Evolutionary conservation across 37 sponge, comb jelly and placozoan genomes (phyloP).

Genomic region (Haliclona indistincta): DNA sequence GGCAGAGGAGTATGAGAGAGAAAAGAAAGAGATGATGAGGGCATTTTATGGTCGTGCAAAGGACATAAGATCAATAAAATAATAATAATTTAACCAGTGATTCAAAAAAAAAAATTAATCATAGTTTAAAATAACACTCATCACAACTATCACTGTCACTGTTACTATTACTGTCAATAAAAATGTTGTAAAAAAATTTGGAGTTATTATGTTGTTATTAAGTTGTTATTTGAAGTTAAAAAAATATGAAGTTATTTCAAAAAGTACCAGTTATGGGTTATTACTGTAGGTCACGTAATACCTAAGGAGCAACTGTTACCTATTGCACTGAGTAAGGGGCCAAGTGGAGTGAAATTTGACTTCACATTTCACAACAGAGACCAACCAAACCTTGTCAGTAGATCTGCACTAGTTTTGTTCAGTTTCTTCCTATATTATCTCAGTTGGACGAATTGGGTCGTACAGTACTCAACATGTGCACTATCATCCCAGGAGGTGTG

Average conservation of each 20-base stretch:
- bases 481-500: slow-evolving; percentile 92
- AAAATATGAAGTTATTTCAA: background rate
- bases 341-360: slow-evolving; percentile 80
- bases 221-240: background rate
- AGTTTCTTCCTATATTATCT: background rate
- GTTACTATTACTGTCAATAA: too few relatives aligned
- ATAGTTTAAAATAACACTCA: too few relatives aligned
- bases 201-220: too few relatives aligned
- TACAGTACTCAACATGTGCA: slow-evolving; percentile 58
- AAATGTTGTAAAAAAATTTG: too few relatives aligned
- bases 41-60: too few relatives aligned
- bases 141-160: too few relatives aligned
- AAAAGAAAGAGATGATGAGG: too few relatives aligned
- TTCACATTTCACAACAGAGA: slow-evolving; percentile 86
- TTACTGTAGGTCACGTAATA: slow-evolving; percentile 88
- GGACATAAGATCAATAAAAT: too few relatives aligned
- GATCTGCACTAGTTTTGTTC: background rate
- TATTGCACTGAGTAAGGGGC: slow-evolving; percentile 78
- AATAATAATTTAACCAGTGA: too few relatives aligned
- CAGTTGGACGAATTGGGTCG: slow-evolving; percentile 85
- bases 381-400: slow-evolving; percentile 2
- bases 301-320: slow-evolving; percentile 85
- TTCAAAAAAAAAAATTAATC: too few relatives aligned
- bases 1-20: too few relatives aligned
- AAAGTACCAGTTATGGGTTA: background rate